phyloP scores from a whole-genome alignment of 1,140 invertebrate genomes.

The Microplitis mediator region DNA sequence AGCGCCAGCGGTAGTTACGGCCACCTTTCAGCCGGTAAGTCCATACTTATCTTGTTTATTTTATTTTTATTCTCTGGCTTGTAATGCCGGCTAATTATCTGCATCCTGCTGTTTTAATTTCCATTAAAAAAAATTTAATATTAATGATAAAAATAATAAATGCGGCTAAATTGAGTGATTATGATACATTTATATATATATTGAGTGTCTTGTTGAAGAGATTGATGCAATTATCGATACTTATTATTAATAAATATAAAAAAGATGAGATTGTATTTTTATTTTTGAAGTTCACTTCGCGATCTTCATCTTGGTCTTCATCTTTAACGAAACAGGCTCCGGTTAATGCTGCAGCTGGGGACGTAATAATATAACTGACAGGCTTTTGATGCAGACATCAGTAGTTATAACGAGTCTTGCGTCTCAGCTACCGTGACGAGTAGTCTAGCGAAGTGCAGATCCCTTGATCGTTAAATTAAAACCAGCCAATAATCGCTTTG shows the following conservation, averaged over 20 bases:
- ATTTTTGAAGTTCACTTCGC: background rate
- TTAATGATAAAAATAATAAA: background rate
- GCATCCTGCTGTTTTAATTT: conserved; percentile 1
- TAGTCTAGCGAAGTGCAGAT: background rate
- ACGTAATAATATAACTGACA: background rate
- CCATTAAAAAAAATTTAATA: background rate
- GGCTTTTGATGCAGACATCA: background rate
- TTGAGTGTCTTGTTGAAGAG: background rate
- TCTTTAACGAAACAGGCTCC: too few species aligned
- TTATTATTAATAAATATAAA: too few species aligned
- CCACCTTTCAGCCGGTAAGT: conserved; percentile 85
- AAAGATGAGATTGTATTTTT: background rate
- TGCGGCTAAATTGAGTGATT: conserved; percentile 51
- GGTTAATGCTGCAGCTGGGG: too few species aligned
- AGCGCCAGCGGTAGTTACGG: conserved; percentile 92
- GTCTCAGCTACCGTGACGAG: background rate
- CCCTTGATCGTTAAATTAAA: conserved; percentile 17
- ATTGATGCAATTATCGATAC: too few species aligned
- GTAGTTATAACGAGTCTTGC: conserved; percentile 7
- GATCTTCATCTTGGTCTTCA: background rate
- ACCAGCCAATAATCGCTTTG: background rate
- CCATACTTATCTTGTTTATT: background rate
- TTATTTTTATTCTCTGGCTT: conserved; percentile 5
- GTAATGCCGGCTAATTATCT: conserved; percentile 8
- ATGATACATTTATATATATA: background rate